phyloP scores from a whole-genome alignment of 2,113 vertebrate species.

The Cyanoramphus novaezelandiae region DNA sequence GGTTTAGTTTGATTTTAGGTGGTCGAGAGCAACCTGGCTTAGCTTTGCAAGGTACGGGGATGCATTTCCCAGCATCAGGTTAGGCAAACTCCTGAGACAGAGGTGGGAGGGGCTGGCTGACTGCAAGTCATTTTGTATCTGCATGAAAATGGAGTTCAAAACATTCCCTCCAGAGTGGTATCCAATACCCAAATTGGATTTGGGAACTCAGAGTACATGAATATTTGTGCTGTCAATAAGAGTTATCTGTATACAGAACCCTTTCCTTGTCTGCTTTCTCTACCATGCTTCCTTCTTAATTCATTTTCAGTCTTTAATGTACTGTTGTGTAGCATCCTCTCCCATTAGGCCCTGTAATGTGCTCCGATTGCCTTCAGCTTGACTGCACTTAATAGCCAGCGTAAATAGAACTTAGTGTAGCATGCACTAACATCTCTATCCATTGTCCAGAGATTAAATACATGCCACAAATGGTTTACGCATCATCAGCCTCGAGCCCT shows the following conservation, averaged over 20 bases:
- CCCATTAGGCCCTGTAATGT: conserved; percentile 87
- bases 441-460: conserved; percentile 91
- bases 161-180: conserved; percentile 57
- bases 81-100: background rate
- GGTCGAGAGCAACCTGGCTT: background rate
- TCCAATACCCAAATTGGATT: conserved; percentile 74
- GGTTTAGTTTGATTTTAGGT: background rate
- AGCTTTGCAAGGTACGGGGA: background rate
- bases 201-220: conserved; percentile 68
- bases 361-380: conserved; percentile 87
- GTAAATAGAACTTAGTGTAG: conserved; percentile 91
- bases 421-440: conserved; percentile 90
- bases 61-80: conserved; percentile 31
- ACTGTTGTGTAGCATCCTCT: conserved; percentile 86
- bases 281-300: conserved; percentile 80
- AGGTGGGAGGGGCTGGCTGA: background rate
- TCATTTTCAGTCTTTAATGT: conserved; percentile 87
- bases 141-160: conserved; percentile 60
- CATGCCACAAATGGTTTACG: conserved; percentile 88
- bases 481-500: conserved; percentile 84
- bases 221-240: conserved; percentile 76
- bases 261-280: conserved; percentile 78
- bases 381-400: conserved; percentile 89
- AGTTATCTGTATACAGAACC: conserved; percentile 77
- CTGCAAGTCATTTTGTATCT: conserved; percentile 18